Evolutionary conservation across 2,888 invertebrate genomes (phyloP).

Genomic region (Meloe dianella): DNA sequence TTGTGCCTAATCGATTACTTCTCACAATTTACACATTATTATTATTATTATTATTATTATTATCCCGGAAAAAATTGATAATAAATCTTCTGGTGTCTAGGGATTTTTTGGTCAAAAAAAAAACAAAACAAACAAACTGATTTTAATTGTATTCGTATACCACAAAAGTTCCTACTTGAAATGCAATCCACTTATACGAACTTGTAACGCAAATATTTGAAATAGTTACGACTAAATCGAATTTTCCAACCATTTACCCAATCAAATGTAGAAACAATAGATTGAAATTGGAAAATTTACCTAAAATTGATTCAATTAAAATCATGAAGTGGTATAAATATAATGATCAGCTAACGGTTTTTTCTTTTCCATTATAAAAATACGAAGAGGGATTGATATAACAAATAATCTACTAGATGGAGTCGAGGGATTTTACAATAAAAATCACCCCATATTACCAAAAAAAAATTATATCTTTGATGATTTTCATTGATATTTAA

Average conservation of each 20-base stretch:
- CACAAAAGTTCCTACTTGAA: constrained; percentile 7
- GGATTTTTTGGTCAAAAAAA: not conserved
- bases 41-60: not conserved
- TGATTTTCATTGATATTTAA: constrained; percentile 10
- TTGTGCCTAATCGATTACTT: not conserved
- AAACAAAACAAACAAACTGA: not conserved
- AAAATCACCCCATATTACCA: not conserved
- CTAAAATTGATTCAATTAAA: constrained; percentile 3
- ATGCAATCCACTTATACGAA: constrained; percentile 8
- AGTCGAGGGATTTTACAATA: constrained; percentile 4
- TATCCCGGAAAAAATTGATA: not conserved
- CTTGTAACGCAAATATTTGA: constrained; percentile 11
- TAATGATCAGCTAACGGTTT: not conserved
- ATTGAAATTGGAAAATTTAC: constrained; percentile 8
- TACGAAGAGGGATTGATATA: not conserved
- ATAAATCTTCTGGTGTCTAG: not conserved
- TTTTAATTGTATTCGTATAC: not conserved
- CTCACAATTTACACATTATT: no score
- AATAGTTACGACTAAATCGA: constrained; percentile 10
- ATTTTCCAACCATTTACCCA: constrained; percentile 8
- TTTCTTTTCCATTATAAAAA: not conserved
- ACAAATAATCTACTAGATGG: not conserved
- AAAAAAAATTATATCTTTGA: not conserved
- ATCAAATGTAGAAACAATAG: constrained; percentile 3
- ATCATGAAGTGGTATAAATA: not conserved